Evolutionary conservation across 2,888 invertebrate species (phyloP), one percentile per base, ranked within the genome.

Genomic region (Ephialtes manifestator): DNA sequence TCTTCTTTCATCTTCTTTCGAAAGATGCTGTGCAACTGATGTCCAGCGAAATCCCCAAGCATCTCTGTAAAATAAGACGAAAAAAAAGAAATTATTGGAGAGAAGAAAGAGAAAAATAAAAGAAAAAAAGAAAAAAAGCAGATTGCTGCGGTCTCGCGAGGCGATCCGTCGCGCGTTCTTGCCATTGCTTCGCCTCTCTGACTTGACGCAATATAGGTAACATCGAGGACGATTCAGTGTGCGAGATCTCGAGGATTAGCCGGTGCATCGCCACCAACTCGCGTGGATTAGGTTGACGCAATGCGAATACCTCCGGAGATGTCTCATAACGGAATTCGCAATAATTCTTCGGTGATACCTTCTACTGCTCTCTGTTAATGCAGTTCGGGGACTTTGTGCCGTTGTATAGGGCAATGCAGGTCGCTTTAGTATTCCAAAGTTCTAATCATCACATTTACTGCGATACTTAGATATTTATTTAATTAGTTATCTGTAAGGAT

Each of bases 291-390:
- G 20, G 46, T 75, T 75, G 63, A 63, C 63, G 75, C 75, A 75
- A 75, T 63, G 28, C 63, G 75, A 75, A 75, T 75, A 63, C 48
- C 63, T 75, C 48, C 31, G 15, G 48, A 48, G 75, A 75, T 60
- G 60, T 63, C 63, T 63, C 63, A 75, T 63, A 63, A 75, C 60
- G 75, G 75, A 75, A 75, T 75, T 71, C 63, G 63, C 75, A 63
- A 75, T 63, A 48, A 75, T 75, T 75, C 60, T 48, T 48, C 4
- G 68, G 20, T 67, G 65, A 67, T 67, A 67, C n/a, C n/a, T 63
- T 63, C 31, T 18, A n/a, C 31, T 31, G 11, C 39, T 39, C 18
- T 35, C 39, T 10, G 65, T 43, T 43, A 39, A 43, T 18, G 28
- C 15, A 48, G 68, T 68, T 46, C 48, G 68, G 43, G 15, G 46